Percentiles rank a stretch among this genome's conserved stretches.
These are phyloP conservation scores for Anabacerthia variegaticeps DNA, from an alignment of 2,797 vertebrate genomes.

Conservation along the genomic window DNA sequence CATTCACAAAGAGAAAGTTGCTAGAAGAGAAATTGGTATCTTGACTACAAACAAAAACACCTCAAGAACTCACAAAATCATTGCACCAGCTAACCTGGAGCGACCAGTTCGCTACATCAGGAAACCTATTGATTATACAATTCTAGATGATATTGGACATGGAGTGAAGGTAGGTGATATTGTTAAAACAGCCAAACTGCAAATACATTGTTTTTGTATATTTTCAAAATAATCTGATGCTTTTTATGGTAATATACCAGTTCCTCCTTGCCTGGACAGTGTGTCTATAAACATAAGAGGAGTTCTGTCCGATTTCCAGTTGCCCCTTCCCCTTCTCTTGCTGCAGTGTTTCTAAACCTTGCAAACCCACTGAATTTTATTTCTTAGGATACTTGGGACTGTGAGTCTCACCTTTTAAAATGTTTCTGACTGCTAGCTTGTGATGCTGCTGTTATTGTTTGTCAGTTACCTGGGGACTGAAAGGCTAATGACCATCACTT, in stretches of 20 bases:
- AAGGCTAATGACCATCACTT: not conserved
- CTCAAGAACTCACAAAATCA: slow-evolving; percentile 99
- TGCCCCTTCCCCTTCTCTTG: not conserved
- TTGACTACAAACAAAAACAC: slow-evolving; percentile 99
- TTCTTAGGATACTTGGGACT: not conserved
- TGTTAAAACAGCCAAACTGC: slow-evolving; percentile 51
- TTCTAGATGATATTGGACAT: slow-evolving; percentile 98
- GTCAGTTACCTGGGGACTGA: not conserved
- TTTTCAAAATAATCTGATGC: slow-evolving; percentile 54
- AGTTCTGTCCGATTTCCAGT: not conserved
- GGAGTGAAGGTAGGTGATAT: slow-evolving; percentile 92
- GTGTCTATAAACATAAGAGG: not conserved
- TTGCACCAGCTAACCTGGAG: slow-evolving; percentile 96
- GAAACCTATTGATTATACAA: slow-evolving; percentile 97
- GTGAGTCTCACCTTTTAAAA: not conserved
- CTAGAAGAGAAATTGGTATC: slow-evolving; percentile 98
- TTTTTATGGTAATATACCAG: slow-evolving; percentile 46
- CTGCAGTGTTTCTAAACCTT: not conserved
- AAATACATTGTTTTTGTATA: slow-evolving; percentile 62
- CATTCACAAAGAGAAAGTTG: slow-evolving; percentile 99
- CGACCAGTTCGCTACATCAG: slow-evolving; percentile 98
- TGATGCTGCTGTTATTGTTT: not conserved
- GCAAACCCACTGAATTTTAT: not conserved
- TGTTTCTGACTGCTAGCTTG: not conserved
- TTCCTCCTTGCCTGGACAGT: slow-evolving; percentile 33